phyloP scores from a whole-genome alignment of 1,140 invertebrate genomes.

The Megalonaias nervosa region DNA sequence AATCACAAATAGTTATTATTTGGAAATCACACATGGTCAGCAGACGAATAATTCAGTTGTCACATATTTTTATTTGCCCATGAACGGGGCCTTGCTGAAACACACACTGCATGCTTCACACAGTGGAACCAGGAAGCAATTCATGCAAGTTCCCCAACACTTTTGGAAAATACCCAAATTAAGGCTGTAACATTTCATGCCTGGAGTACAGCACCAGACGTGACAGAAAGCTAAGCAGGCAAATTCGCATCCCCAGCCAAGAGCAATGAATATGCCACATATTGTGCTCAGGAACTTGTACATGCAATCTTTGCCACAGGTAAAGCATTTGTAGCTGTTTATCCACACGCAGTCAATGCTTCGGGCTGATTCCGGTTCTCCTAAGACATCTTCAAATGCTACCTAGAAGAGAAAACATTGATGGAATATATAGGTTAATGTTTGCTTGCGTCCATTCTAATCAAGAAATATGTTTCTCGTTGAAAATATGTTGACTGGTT shows the following conservation, averaged over 20 bases:
- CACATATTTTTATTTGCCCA: neutral
- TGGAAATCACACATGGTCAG: neutral
- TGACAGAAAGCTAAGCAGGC: constrained; percentile 81
- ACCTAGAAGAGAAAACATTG: constrained; percentile 9
- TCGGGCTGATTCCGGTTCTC: constrained; percentile 81
- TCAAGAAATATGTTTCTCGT: no score
- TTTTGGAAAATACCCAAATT: constrained; percentile 77
- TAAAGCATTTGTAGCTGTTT: constrained; percentile 80
- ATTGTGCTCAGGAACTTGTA: constrained; percentile 80
- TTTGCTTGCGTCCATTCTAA: no score
- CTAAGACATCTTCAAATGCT: constrained; percentile 82
- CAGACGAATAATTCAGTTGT: neutral
- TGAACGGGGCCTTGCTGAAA: neutral
- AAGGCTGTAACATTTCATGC: constrained; percentile 68
- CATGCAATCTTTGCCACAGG: constrained; percentile 78
- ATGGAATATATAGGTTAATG: no score
- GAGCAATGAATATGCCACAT: constrained; percentile 78
- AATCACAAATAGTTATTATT: neutral
- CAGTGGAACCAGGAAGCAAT: constrained; percentile 68
- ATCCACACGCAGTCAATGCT: constrained; percentile 83
- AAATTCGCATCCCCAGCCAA: constrained; percentile 80
- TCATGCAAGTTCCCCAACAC: constrained; percentile 77
- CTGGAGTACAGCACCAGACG: constrained; percentile 74
- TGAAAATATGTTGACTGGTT: no score
- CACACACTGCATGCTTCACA: constrained; percentile 7